Evolutionary conservation across 2,888 invertebrate genomes (phyloP).

Genomic region (Oxycera nigricornis): DNA sequence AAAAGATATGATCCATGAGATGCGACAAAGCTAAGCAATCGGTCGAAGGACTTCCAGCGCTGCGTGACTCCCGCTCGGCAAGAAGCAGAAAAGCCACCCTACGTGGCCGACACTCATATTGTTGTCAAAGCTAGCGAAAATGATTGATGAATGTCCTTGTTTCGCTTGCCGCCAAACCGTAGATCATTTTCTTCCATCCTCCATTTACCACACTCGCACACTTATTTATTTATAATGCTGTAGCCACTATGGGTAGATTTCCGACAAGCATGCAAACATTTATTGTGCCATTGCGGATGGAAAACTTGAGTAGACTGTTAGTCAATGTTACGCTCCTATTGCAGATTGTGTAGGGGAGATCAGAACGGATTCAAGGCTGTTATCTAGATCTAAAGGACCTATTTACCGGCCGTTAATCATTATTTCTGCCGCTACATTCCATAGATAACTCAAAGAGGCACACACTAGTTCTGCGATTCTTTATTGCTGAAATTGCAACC

Average conservation of each 20-base stretch:
- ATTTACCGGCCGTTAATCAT: neutral
- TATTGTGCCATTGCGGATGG: neutral
- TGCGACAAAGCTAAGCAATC: neutral
- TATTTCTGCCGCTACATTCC: too few relatives aligned
- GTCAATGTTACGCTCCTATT: neutral
- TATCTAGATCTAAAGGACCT: neutral
- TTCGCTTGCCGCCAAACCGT: neutral
- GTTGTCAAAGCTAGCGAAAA: conserved; percentile 1
- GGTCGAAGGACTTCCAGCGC: neutral
- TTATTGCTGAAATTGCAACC: too few relatives aligned
- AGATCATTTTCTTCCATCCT: conserved; percentile 30
- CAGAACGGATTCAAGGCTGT: neutral
- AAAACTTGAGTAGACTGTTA: conserved; percentile 2
- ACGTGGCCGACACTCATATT: neutral
- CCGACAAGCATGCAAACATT: conserved; percentile 11
- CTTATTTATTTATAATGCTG: conserved; percentile 19
- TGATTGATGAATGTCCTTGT: conserved; percentile 37
- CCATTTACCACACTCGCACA: conserved; percentile 25
- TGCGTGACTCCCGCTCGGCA: conserved; percentile 21
- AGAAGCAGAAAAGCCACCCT: conserved; percentile 19
- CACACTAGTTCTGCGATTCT: too few relatives aligned
- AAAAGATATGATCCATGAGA: neutral
- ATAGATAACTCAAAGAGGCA: too few relatives aligned
- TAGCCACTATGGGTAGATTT: neutral
- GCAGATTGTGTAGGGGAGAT: neutral